These are phyloP conservation scores for Macheiramphus alcinus DNA, from an alignment of 2,113 vertebrate species.

Conservation along the genomic window DNA sequence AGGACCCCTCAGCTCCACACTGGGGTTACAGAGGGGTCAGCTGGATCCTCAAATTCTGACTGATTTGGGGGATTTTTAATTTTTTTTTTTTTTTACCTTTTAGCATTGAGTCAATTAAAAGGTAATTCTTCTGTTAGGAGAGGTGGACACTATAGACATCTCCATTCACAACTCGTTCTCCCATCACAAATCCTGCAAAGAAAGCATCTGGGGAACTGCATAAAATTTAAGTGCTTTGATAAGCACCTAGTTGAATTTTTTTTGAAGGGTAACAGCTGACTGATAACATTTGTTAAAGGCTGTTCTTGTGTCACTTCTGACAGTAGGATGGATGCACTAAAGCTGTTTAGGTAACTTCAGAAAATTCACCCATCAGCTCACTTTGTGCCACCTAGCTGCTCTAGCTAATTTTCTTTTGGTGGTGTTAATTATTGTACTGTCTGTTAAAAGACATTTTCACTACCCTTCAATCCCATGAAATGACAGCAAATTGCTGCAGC, in stretches of 20 bases:
- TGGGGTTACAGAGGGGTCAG: neutral
- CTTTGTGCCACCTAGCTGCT: neutral
- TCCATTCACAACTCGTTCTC: neutral
- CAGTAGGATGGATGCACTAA: neutral
- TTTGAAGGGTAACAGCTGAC: slow-evolving; percentile 1
- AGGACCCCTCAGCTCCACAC: neutral
- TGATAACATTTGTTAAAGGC: neutral
- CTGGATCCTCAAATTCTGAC: neutral
- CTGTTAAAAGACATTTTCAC: slow-evolving; percentile 15
- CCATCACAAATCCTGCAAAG: neutral
- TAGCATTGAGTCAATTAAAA: neutral
- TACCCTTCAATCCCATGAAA: neutral
- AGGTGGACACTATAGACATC: neutral
- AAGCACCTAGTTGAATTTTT: neutral
- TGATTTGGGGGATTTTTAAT: too few relatives aligned
- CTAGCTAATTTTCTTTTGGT: neutral
- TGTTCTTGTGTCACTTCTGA: neutral
- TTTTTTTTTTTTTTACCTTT: neutral
- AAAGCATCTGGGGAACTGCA: neutral
- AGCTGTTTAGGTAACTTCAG: neutral
- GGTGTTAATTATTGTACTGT: slow-evolving; percentile 26
- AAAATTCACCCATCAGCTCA: neutral
- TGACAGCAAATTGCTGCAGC: slow-evolving; percentile 12
- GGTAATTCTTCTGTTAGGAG: neutral
- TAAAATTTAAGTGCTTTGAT: neutral